Base-by-base conservation (phyloP, 2,888 invertebrate genomes). In the Leucoptera coffeella region DNA sequence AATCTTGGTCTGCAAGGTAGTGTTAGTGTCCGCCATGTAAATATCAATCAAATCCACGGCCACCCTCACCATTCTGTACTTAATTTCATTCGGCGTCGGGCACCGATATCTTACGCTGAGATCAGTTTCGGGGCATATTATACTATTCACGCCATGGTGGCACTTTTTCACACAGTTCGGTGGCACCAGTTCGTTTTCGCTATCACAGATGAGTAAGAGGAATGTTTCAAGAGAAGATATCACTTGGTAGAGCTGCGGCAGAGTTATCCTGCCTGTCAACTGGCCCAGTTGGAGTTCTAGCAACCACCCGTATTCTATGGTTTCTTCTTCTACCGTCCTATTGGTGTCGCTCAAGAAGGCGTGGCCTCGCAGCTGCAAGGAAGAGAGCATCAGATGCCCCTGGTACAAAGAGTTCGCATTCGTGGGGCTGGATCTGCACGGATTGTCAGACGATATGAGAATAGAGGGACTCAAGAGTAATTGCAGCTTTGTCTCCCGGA, bases 241-340 rank as follows among this genome's bases (percentile, higher is more conserved):
- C 6, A 96, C 76, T 45, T 92, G 88, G 45, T 90, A 87, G 1
- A 96, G 49, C 73, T 85, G 95, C 0, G 94, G 89, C 14, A 88
- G 73, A 0, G 93, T 92, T 24, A 97, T 65, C 45, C 91, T 85
- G 0, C 95, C 96, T 14, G 86, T 89, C 10, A 99, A 59, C 52
- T 95, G 93, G 0, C 97, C 97, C 22, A 97, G 57, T 39, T 94
- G 91, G 4, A 94, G 77, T 55, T 99, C 97, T 41, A 97, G 80
- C 40, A 96, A 73, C 99, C 99, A 99, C 1, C 88, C 92, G 51
- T 99, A 99, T 51, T 99, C 99, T 11, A 97, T 60, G 0, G 96
- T 95, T 42, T 96, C 96, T 52, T 93, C 86, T 42, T 94, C 92
- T 12, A 95, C 72, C 6, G 83, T 80, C 33, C 93, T 76, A 28